A percentile compares a stretch with the other conserved stretches of the same genome.
These are phyloP conservation scores for Hozukius guyotensis DNA, from an alignment of 2,797 vertebrate genomes.

Conservation along the genomic window DNA sequence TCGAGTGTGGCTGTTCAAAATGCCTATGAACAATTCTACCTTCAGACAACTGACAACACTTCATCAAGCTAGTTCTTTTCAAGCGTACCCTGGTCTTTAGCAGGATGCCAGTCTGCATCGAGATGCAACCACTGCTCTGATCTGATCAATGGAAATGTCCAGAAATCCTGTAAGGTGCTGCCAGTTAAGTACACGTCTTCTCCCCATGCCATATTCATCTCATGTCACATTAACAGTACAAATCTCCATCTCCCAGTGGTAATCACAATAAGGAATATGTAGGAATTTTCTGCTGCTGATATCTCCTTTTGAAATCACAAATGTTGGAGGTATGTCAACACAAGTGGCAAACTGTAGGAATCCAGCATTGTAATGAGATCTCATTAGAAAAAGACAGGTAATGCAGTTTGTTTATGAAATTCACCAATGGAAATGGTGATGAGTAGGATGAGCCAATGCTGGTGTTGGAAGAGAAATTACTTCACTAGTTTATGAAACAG, in stretches of 20 bases:
- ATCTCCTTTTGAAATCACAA: not conserved
- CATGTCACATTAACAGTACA: not conserved
- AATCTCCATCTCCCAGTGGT: not conserved
- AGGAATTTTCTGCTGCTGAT: not conserved
- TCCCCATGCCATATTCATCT: not conserved
- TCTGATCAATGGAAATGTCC: not conserved
- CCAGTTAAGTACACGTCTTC: not conserved
- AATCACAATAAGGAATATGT: not conserved
- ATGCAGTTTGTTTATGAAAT: not conserved
- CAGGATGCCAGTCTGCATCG: not conserved
- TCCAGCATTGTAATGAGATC: not conserved
- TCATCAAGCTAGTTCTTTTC: not conserved
- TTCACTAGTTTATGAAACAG: not conserved
- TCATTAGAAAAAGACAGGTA: not conserved
- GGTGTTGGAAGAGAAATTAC: not conserved
- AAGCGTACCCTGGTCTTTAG: not conserved
- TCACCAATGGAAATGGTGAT: not conserved
- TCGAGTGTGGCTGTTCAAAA: not conserved
- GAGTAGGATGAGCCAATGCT: not conserved
- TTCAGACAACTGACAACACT: not conserved
- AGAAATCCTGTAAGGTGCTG: not conserved
- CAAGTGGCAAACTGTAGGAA: not conserved
- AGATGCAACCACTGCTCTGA: not conserved
- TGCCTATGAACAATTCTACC: not conserved
- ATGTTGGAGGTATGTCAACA: not conserved